These are phyloP conservation scores for Cnemophilus loriae DNA, from an alignment of 2,113 vertebrate genomes.

Conservation along the genomic window DNA sequence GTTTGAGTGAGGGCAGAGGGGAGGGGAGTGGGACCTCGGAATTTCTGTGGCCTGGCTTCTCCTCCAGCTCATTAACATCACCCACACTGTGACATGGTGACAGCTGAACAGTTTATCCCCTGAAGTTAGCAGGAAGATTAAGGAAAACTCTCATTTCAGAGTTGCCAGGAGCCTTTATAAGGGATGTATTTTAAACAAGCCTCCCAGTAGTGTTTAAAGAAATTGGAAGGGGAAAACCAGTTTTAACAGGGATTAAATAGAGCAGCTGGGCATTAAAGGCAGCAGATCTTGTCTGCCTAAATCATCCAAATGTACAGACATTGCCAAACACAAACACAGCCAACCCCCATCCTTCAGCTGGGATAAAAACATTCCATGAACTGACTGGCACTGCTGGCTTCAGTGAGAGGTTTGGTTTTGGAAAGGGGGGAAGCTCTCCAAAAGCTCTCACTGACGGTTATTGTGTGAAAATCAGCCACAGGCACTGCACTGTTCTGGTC, in stretches of 20 bases:
- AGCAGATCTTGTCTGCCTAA: background rate
- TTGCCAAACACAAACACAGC: background rate
- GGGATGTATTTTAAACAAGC: background rate
- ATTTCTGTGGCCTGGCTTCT: background rate
- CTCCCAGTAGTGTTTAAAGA: background rate
- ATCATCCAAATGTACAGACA: background rate
- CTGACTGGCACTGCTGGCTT: background rate
- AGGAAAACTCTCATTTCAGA: background rate
- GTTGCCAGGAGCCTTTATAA: background rate
- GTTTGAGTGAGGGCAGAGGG: background rate
- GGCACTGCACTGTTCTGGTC: background rate
- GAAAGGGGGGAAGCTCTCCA: background rate
- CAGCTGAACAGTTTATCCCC: background rate
- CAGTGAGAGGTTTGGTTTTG: background rate
- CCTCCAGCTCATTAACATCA: background rate
- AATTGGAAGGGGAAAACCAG: background rate
- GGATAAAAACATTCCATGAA: background rate
- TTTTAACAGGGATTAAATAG: background rate
- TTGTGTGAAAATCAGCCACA: background rate
- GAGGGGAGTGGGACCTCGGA: background rate
- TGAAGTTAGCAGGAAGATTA: background rate
- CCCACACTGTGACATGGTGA: background rate
- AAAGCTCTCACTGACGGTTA: background rate
- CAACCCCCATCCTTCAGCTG: background rate
- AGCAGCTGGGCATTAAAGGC: background rate